Conservation (phyloP, 2,888 invertebrate species). For the Nomada ferruginata region DNA sequence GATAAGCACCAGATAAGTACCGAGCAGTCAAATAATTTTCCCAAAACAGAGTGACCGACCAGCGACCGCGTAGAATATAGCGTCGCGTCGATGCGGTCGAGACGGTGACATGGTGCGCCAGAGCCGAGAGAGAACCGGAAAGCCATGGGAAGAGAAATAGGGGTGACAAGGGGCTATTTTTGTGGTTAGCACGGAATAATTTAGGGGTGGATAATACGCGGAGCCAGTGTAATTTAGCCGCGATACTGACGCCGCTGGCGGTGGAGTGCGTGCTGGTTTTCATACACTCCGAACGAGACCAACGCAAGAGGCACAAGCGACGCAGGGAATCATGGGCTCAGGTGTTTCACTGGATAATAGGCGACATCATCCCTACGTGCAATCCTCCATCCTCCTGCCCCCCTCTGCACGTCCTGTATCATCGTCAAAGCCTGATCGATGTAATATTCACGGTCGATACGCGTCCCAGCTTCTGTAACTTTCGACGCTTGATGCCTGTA, state of each 20-base stretch:
- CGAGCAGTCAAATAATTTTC: constrained; percentile 17
- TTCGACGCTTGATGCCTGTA: constrained; percentile 59
- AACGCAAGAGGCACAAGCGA: constrained; percentile 40
- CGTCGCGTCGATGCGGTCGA: constrained; percentile 49
- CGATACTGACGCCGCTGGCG: constrained; percentile 63
- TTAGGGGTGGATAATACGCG: constrained; percentile 78
- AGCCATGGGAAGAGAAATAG: constrained; percentile 54
- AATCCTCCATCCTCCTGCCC: constrained; percentile 28
- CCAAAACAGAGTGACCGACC: constrained; percentile 11
- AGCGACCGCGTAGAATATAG: constrained; percentile 33
- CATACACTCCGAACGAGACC: constrained; percentile 68
- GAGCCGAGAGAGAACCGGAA: constrained; percentile 48
- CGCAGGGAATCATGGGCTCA: constrained; percentile 74
- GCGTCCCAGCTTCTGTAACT: constrained; percentile 70
- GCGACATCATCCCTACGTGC: constrained; percentile 77
- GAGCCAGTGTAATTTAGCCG: constrained; percentile 75
- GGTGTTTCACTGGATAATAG: constrained; percentile 82
- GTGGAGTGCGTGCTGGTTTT: constrained; percentile 80
- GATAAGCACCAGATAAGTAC: background rate
- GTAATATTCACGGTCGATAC: constrained; percentile 79
- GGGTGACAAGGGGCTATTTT: constrained; percentile 78
- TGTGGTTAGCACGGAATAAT: constrained; percentile 82
- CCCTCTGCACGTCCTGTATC: constrained; percentile 39
- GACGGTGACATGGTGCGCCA: constrained; percentile 48
- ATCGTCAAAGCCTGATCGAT: constrained; percentile 82